Evolutionary conservation across 92 coral and sea anemone species (phyloP), one percentile per base, ranked within the genome.

Genomic region (Heliopora coerulea): DNA sequence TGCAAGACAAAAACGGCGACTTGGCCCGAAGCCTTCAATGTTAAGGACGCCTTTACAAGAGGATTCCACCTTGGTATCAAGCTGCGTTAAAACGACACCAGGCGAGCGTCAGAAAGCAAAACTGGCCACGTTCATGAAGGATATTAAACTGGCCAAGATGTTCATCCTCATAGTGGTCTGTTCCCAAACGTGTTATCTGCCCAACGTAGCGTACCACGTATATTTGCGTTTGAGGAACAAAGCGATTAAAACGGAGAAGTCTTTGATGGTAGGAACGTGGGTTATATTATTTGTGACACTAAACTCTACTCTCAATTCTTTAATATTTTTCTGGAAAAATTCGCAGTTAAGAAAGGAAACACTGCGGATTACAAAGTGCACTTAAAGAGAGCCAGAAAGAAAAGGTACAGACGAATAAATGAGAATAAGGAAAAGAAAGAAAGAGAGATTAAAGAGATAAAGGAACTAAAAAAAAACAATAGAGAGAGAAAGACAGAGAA

Each of bases 291-390:
- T 70, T 30, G 54, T 70, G 24, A 17, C 32, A 17, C 29, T 33
- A 32, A 70, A 70, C 58, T 70, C 77, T 20, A 54, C 63, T 2
- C 77, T 52, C 3, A 70, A 70, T 54, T 70, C 77, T 29, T 31
- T 70, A 31, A 54, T 50, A n/a, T 70, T 70, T 30, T 69, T 69
- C 20, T 69, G 76, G 76, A 69, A 54, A 21, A 70, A 70, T n/a
- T 49, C 76, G 58, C 76, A 69, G 14, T 23, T 49, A 24, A 54
- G 76, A 12, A 50, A 52, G 25, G 76, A 69, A 19, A 69, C 52
- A 49, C 15, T 69, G 62, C 42, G 35, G 44, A 30, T 52, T 69
- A 35, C 35, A 1, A 69, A 70, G 26, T 24, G 29, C 20, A 0
- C 15, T 56, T 28, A 33, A 33, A 3, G 40, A 30, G n/a, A n/a